These are phyloP conservation scores for Geotrupes spiniger DNA, from an alignment of 2,888 invertebrate species.

Conservation along the genomic window DNA sequence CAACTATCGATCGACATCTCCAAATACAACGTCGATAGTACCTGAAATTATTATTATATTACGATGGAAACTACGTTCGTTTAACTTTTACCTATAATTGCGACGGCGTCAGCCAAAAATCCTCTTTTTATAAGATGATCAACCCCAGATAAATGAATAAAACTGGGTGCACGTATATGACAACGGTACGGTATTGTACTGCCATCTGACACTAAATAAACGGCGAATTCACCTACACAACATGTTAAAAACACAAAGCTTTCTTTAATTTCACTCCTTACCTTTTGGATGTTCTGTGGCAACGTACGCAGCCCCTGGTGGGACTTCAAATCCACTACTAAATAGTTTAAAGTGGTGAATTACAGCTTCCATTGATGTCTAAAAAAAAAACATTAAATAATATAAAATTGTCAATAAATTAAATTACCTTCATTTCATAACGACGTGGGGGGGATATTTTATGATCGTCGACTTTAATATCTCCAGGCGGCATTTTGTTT, in stretches of 20 bases:
- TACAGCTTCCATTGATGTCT: constrained; percentile 77
- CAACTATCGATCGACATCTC: constrained; percentile 31
- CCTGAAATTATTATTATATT: constrained; percentile 18
- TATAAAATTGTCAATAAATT: background rate
- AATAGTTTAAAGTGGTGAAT: constrained; percentile 90
- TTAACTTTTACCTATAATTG: constrained; percentile 9
- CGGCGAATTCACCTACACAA: constrained; percentile 67
- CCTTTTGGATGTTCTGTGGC: constrained; percentile 81
- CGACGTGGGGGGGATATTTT: constrained; percentile 74
- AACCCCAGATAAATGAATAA: constrained; percentile 62
- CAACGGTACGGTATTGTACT: constrained; percentile 65
- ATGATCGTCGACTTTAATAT: constrained; percentile 74
- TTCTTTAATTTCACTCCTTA: constrained; percentile 1
- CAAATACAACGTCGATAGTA: constrained; percentile 31
- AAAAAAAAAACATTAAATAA: constrained; percentile 17
- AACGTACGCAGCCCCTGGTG: constrained; percentile 80
- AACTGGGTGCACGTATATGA: constrained; percentile 53
- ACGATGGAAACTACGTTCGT: background rate
- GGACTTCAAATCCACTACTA: constrained; percentile 77
- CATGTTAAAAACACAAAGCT: background rate
- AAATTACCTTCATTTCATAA: constrained; percentile 69
- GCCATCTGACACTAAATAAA: constrained; percentile 85
- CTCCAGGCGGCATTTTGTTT: constrained; percentile 79
- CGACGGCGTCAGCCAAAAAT: constrained; percentile 53
- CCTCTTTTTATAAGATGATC: constrained; percentile 55